Evolutionary conservation across 2,113 vertebrate genomes (phyloP).

Genomic region (Takifugu flavidus): DNA sequence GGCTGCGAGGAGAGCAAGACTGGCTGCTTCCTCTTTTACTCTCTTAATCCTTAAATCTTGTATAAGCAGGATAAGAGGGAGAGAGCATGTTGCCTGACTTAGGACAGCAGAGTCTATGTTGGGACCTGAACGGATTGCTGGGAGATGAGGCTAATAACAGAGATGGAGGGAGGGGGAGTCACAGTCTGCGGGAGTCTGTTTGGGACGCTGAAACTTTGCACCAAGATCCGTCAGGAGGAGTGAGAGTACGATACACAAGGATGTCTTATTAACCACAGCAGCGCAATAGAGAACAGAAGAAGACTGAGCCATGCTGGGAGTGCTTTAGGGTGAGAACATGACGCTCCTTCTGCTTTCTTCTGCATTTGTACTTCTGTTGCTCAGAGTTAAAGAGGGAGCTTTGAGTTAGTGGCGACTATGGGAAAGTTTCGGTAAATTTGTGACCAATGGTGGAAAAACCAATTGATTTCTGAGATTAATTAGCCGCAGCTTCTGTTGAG

Average conservation of each 20-base stretch:
- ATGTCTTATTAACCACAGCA: constrained; percentile 39
- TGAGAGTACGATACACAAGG: constrained; percentile 12
- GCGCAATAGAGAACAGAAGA: constrained; percentile 30
- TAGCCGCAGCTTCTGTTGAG: constrained; percentile 4
- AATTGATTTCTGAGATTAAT: constrained; percentile 11
- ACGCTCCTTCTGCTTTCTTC: constrained; percentile 1
- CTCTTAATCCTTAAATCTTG: constrained; percentile 77
- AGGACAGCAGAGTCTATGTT: constrained; percentile 64
- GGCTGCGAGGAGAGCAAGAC: constrained; percentile 47
- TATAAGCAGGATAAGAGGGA: constrained; percentile 75
- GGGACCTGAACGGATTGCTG: constrained; percentile 53
- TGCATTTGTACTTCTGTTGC: not conserved
- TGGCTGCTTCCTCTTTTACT: constrained; percentile 49
- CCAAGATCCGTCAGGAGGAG: constrained; percentile 29
- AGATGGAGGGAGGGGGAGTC: constrained; percentile 43
- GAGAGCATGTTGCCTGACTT: constrained; percentile 70
- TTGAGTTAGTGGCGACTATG: no score
- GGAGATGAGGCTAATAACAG: constrained; percentile 38
- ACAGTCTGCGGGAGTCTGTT: constrained; percentile 21
- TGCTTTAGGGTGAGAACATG: constrained; percentile 56
- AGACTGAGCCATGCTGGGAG: constrained; percentile 30
- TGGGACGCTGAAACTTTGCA: constrained; percentile 40
- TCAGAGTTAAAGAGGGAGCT: no score
- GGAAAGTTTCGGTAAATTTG: no score
- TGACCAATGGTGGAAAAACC: no score